Percentiles rank a stretch among this genome's conserved stretches.
Conservation (phyloP, 2,888 invertebrate species). For the Thymelicus lineola region DNA sequence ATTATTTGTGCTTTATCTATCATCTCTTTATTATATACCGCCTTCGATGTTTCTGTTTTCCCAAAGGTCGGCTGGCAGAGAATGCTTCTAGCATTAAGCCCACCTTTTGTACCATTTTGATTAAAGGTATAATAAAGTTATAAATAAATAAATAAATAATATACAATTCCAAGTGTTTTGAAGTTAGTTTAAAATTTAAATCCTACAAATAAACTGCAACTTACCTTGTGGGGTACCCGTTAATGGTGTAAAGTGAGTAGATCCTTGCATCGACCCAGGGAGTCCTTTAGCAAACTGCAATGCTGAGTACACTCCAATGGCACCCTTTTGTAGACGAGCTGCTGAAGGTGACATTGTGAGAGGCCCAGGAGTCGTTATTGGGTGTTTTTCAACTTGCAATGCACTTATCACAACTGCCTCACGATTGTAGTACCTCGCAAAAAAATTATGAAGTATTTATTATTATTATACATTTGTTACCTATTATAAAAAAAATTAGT, state of each 20-base stretch:
- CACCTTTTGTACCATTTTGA: no score
- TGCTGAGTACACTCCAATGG: conserved; percentile 77
- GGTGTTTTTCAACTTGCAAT: conserved; percentile 96
- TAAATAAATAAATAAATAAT: no score
- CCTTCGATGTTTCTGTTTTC: no score
- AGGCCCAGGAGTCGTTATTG: conserved; percentile 94
- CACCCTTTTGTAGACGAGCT: conserved; percentile 83
- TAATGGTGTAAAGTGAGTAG: conserved; percentile 87
- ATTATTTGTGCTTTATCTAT: no score
- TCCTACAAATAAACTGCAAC: not conserved
- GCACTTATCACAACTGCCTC: conserved; percentile 97
- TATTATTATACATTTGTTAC: no score
- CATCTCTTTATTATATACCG: no score
- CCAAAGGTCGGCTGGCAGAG: no score
- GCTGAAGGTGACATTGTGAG: conserved; percentile 89
- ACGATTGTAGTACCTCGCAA: conserved; percentile 93
- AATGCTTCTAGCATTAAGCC: no score
- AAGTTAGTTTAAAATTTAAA: no score
- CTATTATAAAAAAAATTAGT: no score
- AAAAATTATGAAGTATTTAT: conserved; percentile 48
- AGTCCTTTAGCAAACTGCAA: conserved; percentile 80
- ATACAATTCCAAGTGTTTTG: no score
- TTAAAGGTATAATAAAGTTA: no score
- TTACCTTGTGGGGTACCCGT: conserved; percentile 83
- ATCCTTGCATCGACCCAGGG: conserved; percentile 80